Percentiles rank a stretch among this genome's conserved stretches.
Evolutionary conservation across 2,113 vertebrate species (phyloP).

Genomic region (Zeus faber): DNA sequence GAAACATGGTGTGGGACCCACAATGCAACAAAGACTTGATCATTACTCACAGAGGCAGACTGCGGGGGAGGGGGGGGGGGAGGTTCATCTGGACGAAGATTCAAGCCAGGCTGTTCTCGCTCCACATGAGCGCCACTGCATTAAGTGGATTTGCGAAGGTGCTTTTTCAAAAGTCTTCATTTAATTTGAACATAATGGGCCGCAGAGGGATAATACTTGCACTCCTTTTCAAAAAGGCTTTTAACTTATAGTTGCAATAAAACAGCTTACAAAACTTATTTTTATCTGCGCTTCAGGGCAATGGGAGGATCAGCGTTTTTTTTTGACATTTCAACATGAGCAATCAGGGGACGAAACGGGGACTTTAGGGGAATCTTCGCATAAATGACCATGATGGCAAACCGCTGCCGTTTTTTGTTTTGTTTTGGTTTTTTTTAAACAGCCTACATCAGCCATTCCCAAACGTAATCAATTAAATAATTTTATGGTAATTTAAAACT

Average conservation of each 20-base stretch:
- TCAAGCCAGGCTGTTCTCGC: background rate
- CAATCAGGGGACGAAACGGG: no score
- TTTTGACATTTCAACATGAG: conserved; percentile 27
- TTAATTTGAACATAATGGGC: conserved; percentile 8
- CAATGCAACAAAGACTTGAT: no score
- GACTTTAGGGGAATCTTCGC: no score
- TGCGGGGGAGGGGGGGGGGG: background rate
- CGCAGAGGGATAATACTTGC: conserved; percentile 22
- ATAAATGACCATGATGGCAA: no score
- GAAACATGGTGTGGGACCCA: background rate
- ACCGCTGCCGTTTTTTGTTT: background rate
- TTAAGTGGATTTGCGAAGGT: background rate
- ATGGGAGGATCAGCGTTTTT: background rate
- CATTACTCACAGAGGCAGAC: background rate
- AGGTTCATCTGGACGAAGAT: background rate
- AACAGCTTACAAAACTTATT: background rate
- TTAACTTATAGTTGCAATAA: conserved; percentile 11
- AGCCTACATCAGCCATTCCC: no score
- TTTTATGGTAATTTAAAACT: background rate
- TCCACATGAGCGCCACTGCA: background rate
- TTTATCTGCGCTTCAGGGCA: background rate
- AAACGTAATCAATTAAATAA: background rate
- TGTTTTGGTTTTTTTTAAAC: background rate
- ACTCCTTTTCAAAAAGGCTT: conserved; percentile 11
- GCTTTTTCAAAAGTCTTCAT: conserved; percentile 6